Conservation (phyloP, 2,888 invertebrate genomes). For the Odontothrips loti region DNA sequence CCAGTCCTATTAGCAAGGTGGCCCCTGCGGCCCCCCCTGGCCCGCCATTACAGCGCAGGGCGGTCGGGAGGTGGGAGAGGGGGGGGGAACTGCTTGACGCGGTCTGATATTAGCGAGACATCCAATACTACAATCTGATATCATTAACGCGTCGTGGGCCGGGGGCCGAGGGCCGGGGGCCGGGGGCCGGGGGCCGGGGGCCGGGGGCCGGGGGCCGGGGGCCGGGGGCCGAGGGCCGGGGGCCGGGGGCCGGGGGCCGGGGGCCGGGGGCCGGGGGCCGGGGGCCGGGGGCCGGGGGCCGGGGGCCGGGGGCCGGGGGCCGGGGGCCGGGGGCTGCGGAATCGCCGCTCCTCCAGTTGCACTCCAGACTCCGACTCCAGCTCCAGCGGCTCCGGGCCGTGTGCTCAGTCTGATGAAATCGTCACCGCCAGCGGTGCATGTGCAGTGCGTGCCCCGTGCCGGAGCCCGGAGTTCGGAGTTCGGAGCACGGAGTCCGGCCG, state of each 20-base stretch:
- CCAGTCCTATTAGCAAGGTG: neutral
- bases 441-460: neutral
- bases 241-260: neutral
- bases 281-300: too few species aligned
- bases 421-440: neutral
- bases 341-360: neutral
- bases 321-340: neutral
- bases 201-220: neutral
- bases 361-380: neutral
- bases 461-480: too few species aligned
- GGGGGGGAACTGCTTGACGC: too few species aligned
- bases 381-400: neutral
- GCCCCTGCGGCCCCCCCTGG: neutral
- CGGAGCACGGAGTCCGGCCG: neutral
- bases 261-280: neutral
- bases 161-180: neutral
- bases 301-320: neutral
- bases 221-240: neutral
- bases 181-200: neutral
- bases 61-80: too few species aligned
- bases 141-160: neutral
- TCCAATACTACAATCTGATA: constrained; percentile 20
- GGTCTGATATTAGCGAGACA: neutral
- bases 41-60: too few species aligned
- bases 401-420: neutral